These are phyloP conservation scores for Drosophila pallidifrons DNA, from an alignment of 1,140 invertebrate species.

Conservation along the genomic window DNA sequence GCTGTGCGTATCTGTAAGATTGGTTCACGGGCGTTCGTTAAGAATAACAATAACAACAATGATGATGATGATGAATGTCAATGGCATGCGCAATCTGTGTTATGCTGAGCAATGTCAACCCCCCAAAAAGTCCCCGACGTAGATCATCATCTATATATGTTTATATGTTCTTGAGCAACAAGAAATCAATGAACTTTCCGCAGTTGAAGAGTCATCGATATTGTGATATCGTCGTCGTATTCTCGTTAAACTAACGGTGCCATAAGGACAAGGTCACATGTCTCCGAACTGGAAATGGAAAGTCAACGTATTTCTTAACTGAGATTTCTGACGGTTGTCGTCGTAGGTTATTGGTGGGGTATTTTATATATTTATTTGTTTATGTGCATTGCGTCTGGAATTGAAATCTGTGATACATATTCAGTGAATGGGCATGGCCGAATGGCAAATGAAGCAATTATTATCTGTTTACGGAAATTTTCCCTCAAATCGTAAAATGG, in stretches of 20 bases:
- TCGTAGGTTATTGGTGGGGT: constrained; percentile 12
- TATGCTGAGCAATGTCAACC: constrained; percentile 34
- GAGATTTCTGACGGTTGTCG: constrained; percentile 34
- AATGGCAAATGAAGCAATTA: constrained; percentile 39
- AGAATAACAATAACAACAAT: not conserved
- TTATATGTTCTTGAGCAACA: constrained; percentile 38
- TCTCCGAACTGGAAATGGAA: constrained; percentile 3
- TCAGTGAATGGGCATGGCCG: constrained; percentile 34
- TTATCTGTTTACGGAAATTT: constrained; percentile 67
- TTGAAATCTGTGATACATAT: constrained; percentile 42
- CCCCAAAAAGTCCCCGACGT: constrained; percentile 4
- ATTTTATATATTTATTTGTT: constrained; percentile 56
- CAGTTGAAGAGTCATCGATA: not conserved
- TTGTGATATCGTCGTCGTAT: not conserved
- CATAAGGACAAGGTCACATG: constrained; percentile 39
- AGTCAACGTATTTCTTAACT: constrained; percentile 30
- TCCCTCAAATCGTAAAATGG: constrained; percentile 62
- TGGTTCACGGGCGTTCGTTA: constrained; percentile 38
- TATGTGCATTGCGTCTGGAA: constrained; percentile 63
- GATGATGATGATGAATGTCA: constrained; percentile 30
- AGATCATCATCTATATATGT: constrained; percentile 1
- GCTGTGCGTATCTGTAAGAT: not conserved
- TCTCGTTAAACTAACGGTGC: constrained; percentile 9
- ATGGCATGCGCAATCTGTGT: constrained; percentile 38
- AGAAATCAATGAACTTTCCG: constrained; percentile 39